These are phyloP conservation scores for Hydrochoerus hydrochaeris DNA, from an alignment of 2,113 vertebrate genomes.

Conservation along the genomic window DNA sequence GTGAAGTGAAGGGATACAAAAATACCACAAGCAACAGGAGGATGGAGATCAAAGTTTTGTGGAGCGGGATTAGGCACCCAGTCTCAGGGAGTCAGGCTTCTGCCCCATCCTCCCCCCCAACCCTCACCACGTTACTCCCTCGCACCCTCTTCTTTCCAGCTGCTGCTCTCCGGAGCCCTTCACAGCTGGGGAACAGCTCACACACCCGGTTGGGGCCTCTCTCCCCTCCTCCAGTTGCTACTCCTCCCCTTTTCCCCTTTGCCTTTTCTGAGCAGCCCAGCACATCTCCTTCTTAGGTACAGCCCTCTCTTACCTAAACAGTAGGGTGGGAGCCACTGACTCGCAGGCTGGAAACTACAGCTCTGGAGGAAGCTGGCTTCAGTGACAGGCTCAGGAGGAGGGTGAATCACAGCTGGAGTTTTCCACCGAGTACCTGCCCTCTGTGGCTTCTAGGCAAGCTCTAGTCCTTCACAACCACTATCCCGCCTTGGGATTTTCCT, in stretches of 20 bases:
- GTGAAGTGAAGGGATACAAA: constrained; percentile 49
- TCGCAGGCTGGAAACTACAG: constrained; percentile 6
- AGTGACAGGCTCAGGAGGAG: constrained; percentile 49
- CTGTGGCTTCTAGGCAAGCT: constrained; percentile 56
- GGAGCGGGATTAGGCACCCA: constrained; percentile 66
- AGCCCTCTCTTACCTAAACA: constrained; percentile 36
- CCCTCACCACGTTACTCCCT: background rate
- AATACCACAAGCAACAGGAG: constrained; percentile 58
- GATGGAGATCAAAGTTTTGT: constrained; percentile 64
- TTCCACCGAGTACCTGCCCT: constrained; percentile 79
- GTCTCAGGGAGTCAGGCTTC: constrained; percentile 28
- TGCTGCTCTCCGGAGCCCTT: background rate
- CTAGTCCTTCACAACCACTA: background rate
- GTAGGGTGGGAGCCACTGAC: background rate
- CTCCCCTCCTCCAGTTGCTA: background rate
- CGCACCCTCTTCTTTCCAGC: background rate
- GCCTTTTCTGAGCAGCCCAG: background rate
- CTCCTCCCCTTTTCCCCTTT: background rate
- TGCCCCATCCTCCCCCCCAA: background rate
- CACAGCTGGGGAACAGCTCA: background rate
- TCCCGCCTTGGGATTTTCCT: constrained; percentile 77
- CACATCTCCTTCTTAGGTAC: background rate
- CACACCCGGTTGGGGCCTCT: background rate
- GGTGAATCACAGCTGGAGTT: constrained; percentile 80
- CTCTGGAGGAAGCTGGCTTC: constrained; percentile 45